Evolutionary conservation across 2,797 vertebrate species (phyloP).

Genomic region (Hippoglossus hippoglossus): DNA sequence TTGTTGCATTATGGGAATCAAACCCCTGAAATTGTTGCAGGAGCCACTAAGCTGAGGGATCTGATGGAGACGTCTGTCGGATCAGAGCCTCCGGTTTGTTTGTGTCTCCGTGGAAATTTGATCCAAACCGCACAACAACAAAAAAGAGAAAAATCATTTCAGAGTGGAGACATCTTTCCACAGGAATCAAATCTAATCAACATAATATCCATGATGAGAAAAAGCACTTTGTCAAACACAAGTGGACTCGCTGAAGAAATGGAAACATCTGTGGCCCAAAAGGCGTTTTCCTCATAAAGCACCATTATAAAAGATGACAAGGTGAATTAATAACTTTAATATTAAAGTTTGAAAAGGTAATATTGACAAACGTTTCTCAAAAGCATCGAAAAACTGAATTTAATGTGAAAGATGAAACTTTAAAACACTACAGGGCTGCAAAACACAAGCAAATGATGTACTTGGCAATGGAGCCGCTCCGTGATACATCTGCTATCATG

Average conservation of each 20-base stretch:
- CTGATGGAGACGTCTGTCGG: not conserved
- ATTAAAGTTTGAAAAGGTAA: no score
- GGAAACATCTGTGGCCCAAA: no score
- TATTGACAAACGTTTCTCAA: no score
- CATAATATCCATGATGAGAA: not conserved
- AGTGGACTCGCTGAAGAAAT: not conserved
- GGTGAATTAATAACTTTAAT: no score
- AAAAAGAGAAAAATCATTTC: not conserved
- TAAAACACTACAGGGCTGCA: no score
- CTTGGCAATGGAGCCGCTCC: no score
- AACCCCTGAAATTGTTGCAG: not conserved
- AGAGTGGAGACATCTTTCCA: not conserved
- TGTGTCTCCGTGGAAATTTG: slow-evolving; percentile 1
- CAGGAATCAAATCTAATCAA: not conserved
- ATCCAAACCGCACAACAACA: not conserved
- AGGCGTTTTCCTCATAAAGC: no score
- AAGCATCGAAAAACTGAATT: no score
- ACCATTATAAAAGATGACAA: no score
- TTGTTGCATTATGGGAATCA: not conserved
- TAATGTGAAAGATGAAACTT: no score
- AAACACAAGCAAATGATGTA: no score
- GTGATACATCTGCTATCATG: no score
- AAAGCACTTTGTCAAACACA: not conserved
- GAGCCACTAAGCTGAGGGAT: slow-evolving; percentile 5
- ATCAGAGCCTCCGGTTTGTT: not conserved